These are phyloP conservation scores for Horisme vitalbata DNA, from an alignment of 2,888 invertebrate species.

Conservation along the genomic window DNA sequence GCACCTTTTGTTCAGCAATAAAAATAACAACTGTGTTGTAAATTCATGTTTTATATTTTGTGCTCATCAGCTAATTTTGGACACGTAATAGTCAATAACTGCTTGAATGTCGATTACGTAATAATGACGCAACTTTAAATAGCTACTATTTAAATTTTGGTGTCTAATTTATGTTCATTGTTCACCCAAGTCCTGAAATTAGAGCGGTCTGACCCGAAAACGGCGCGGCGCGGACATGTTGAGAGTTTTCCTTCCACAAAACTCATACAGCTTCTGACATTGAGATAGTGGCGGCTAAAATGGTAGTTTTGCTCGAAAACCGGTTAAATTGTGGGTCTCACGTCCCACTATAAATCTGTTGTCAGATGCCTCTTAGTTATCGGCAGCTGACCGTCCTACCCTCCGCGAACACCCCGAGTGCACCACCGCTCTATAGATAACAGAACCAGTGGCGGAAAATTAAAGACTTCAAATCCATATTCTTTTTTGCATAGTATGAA, in stretches of 20 bases:
- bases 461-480: too few species aligned
- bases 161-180: slow-evolving; percentile 33
- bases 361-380: slow-evolving; percentile 51
- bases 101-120: slow-evolving; percentile 46
- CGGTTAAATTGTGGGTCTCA: slow-evolving; percentile 34
- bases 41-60: slow-evolving; percentile 32
- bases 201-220: slow-evolving; percentile 13
- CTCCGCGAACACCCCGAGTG: slow-evolving; percentile 33
- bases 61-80: slow-evolving; percentile 42
- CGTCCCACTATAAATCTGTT: slow-evolving; percentile 44
- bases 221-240: slow-evolving; percentile 1
- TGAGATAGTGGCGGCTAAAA: slow-evolving; percentile 33
- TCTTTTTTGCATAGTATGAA: too few species aligned
- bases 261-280: slow-evolving; percentile 27
- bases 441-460: too few species aligned
- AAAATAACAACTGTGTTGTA: slow-evolving; percentile 25
- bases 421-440: too few species aligned
- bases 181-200: slow-evolving; percentile 27
- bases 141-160: slow-evolving; percentile 32
- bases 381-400: slow-evolving; percentile 44
- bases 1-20: slow-evolving; percentile 28
- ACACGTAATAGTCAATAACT: slow-evolving; percentile 51
- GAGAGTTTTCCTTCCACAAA: slow-evolving; percentile 11
- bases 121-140: slow-evolving; percentile 40
- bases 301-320: slow-evolving; percentile 32